A percentile compares a stretch with the other conserved stretches of the same genome.
phyloP scores from a whole-genome alignment of 2,888 invertebrate genomes.

The Dromius quadrimaculatus region DNA sequence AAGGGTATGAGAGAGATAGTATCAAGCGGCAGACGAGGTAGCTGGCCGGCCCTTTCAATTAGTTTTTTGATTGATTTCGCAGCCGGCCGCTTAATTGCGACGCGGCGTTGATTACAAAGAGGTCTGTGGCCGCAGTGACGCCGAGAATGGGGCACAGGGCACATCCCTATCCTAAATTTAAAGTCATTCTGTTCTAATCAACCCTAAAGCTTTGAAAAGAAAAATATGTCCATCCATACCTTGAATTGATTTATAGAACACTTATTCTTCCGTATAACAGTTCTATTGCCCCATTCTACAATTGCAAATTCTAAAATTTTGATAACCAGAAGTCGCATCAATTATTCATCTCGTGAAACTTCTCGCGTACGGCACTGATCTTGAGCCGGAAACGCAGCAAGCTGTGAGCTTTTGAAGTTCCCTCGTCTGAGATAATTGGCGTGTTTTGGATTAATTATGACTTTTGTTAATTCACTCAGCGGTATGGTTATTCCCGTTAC shows the following conservation, averaged over 20 bases:
- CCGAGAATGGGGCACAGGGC: background rate
- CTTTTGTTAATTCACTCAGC: conserved; percentile 61
- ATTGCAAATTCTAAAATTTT: too few relatives aligned
- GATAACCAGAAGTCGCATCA: too few relatives aligned
- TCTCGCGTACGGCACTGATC: conserved; percentile 27
- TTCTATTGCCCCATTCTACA: too few relatives aligned
- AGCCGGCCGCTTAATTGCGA: conserved; percentile 66
- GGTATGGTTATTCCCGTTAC: conserved; percentile 30
- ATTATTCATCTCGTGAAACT: too few relatives aligned
- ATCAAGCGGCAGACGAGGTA: conserved; percentile 60
- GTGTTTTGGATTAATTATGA: conserved; percentile 67
- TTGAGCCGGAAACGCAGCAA: conserved; percentile 20
- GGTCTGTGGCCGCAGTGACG: conserved; percentile 41
- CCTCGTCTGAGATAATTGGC: conserved; percentile 64
- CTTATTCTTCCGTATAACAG: too few relatives aligned
- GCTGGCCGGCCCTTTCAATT: conserved; percentile 64
- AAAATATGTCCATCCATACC: too few relatives aligned
- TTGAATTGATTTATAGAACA: too few relatives aligned
- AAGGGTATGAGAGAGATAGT: background rate
- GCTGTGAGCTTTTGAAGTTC: conserved; percentile 50
- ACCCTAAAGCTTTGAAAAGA: conserved; percentile 1
- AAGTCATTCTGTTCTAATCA: too few relatives aligned
- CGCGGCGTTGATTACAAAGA: conserved; percentile 65
- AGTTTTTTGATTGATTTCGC: conserved; percentile 67
- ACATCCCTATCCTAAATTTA: too few relatives aligned